Base-by-base conservation (phyloP, 2,888 invertebrate species). In the Nomada hirtipes region DNA sequence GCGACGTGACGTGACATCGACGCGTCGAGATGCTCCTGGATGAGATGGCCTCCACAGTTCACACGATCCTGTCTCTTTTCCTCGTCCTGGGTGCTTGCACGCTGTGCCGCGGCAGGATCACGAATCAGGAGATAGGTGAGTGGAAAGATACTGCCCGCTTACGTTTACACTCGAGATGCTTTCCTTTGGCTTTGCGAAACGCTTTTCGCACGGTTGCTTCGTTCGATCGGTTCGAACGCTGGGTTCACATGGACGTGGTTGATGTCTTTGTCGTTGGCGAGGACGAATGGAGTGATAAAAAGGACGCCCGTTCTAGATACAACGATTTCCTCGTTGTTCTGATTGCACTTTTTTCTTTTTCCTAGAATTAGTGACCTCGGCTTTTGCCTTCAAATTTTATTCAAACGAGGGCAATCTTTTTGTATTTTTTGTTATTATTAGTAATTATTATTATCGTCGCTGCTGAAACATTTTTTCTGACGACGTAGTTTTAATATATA, bases 51-150 rank as follows among this genome's bases (percentile, higher is more conserved):
- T 80, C 76, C 85, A 80, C 75, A 75, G 74, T 76, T 76, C 82
- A 68, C 79, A 77, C 76, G 68, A 23, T 80, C 70, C 63, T 85
- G 70, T 80, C 84, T 11, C 83, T 88, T 79, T 82, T 91, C 59
- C 88, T 91, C 79, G 79, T 90, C 59, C 81, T 84, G 63, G 80
- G 78, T 79, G 81, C 78, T 60, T 61, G 80, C 67, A 82, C 82
- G 60, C 83, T 78, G 63, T 89, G 88, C 85, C 76, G 83, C 4
- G 91, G 88, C 57, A 88, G 90, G 82, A 93, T 93, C 78, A 93
- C 93, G 87, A 92, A 93, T 86, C 90, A 93, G 86, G 93, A 93
- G 86, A 92, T 93, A 89, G 93, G 93, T 93, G 86, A 92, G 93
- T 92, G 52, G 50, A 23, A 60, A 75, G 53, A 64, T 75, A 50